phyloP scores from a whole-genome alignment of 2,888 invertebrate genomes.

The Synanthedon vespiformis region DNA sequence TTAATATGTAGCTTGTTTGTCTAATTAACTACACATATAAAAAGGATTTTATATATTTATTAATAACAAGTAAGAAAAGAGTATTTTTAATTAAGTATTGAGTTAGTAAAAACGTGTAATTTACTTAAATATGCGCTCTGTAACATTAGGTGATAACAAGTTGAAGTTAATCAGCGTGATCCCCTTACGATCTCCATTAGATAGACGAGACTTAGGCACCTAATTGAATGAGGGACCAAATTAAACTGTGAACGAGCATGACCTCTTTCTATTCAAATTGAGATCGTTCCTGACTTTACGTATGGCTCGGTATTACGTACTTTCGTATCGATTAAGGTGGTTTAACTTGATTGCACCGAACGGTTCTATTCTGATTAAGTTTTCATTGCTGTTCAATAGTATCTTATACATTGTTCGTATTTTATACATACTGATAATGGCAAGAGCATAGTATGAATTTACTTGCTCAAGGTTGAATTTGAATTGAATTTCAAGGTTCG shows the following conservation, averaged over 20 bases:
- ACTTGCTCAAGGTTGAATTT: too few relatives aligned
- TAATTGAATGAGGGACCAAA: conserved; percentile 67
- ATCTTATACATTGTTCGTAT: too few relatives aligned
- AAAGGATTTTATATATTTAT: too few relatives aligned
- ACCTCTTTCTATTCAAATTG: conserved; percentile 68
- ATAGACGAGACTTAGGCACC: conserved; percentile 53
- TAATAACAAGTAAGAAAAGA: too few relatives aligned
- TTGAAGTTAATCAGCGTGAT: conserved; percentile 57
- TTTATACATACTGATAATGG: too few relatives aligned
- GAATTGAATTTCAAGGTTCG: too few relatives aligned
- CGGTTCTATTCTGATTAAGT: neutral
- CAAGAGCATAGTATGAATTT: too few relatives aligned
- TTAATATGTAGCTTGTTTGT: too few relatives aligned
- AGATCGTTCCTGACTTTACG: conserved; percentile 33
- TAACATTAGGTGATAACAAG: conserved; percentile 49
- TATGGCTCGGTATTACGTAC: conserved; percentile 21
- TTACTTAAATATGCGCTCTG: conserved; percentile 10
- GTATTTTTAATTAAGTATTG: too few relatives aligned
- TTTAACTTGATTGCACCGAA: conserved; percentile 33
- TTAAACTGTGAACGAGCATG: conserved; percentile 50
- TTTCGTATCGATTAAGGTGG: conserved; percentile 33
- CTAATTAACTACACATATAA: too few relatives aligned
- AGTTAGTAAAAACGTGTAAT: too few relatives aligned
- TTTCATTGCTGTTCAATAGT: neutral
- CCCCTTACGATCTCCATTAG: conserved; percentile 60